These are phyloP conservation scores for Hyles vespertilio DNA, from an alignment of 1,140 invertebrate species.

Conservation along the genomic window DNA sequence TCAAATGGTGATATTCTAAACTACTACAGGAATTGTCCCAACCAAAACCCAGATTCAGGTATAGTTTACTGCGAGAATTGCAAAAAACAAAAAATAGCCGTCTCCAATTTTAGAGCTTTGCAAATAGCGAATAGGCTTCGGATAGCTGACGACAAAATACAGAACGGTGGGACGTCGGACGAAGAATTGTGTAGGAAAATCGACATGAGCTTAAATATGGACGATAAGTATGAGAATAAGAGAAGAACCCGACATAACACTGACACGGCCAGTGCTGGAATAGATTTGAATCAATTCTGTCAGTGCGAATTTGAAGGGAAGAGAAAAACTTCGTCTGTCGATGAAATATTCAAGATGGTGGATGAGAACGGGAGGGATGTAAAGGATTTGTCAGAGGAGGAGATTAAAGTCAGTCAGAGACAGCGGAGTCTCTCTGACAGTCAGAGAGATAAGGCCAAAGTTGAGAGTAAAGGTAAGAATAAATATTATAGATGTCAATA, in stretches of 20 bases:
- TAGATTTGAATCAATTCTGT: constrained; percentile 73
- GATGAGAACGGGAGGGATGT: constrained; percentile 44
- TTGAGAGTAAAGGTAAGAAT: constrained; percentile 54
- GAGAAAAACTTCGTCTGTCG: constrained; percentile 77
- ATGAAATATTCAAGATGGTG: constrained; percentile 80
- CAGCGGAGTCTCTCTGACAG: constrained; percentile 85
- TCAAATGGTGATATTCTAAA: constrained; percentile 61
- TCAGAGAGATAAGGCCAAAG: constrained; percentile 74
- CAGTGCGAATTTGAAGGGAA: constrained; percentile 64
- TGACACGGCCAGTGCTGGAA: constrained; percentile 54
- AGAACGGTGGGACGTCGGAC: constrained; percentile 53
- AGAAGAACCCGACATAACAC: constrained; percentile 66
- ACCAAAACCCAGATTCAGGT: constrained; percentile 58
- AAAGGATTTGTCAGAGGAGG: constrained; percentile 73
- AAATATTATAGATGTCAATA: not conserved
- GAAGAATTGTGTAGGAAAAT: constrained; percentile 70
- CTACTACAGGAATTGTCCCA: constrained; percentile 60
- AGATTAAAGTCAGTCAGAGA: constrained; percentile 79
- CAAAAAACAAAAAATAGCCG: constrained; percentile 72
- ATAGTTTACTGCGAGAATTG: constrained; percentile 68
- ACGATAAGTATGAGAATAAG: constrained; percentile 57
- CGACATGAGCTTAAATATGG: constrained; percentile 66
- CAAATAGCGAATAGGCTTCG: constrained; percentile 67
- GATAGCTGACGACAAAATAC: constrained; percentile 55
- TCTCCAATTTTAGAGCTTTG: constrained; percentile 69